Base-by-base conservation (phyloP, 2,888 invertebrate genomes). In the Acleris literana region DNA sequence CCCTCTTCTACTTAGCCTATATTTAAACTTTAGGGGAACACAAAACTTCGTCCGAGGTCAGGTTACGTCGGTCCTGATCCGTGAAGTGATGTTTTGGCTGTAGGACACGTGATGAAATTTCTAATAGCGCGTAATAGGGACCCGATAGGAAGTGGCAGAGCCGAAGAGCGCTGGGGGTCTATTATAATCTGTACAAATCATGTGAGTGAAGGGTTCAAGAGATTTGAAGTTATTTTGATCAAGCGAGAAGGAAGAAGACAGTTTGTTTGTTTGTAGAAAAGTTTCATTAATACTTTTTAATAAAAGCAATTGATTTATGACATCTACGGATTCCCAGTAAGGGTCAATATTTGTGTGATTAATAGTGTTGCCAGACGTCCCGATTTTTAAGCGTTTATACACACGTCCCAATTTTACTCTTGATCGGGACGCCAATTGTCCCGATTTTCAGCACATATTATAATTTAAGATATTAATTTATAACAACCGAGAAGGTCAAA, bases 91-190 rank as follows among this genome's bases (percentile, higher is more conserved):
- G 64, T 64, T 64, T 64, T 59, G 64, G 52, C 51, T 44, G 46
- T 52, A 54, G 13, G 9, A 52, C 59, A 64, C 65, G 65, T 65
- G 65, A 65, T 60, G 60, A 60, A 65, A 65, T 65, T 65, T 65
- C 55, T 65, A 65, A 65, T 65, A 51, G 60, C 43, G n/a, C 43
- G 29, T 65, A 64, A 64, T 65, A 33, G 55, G 49, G 29, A 16
- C 25, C 39, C 56, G 54, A 43, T 54, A 64, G 64, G 53, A 64
- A 64, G 39, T 59, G 59, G 54, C 48, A 53, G 39, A 58, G 20
- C 59, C 39, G 25, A 59, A 59, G 25, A 39, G 33, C 64, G 48
- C 20, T n/a, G 46, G 53, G 33, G 58, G 64, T 53, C 44, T 29
- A 44, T 63, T 44, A 63, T 29, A 51, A 49, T 63, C 56, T 63